Evolutionary conservation across 1,140 invertebrate species (phyloP).

Genomic region (Atopsyche davidsoni): DNA sequence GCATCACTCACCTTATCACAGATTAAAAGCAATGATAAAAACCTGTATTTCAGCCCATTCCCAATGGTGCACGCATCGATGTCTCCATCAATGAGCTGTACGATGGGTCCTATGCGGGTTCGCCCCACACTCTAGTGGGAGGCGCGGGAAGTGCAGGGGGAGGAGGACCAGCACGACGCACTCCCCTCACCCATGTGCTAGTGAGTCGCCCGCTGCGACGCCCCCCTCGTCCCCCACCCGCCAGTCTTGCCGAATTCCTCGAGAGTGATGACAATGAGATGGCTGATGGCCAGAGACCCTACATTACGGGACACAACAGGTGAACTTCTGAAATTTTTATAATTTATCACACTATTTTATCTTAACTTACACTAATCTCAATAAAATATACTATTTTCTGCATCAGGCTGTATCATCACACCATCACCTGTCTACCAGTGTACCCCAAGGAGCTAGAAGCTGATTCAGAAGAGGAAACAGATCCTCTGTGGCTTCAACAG

Average conservation of each 20-base stretch:
- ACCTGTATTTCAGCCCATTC: slow-evolving; percentile 64
- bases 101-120: slow-evolving; percentile 93
- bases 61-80: slow-evolving; percentile 83
- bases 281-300: slow-evolving; percentile 69
- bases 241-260: slow-evolving; percentile 76
- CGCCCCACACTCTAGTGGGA: slow-evolving; percentile 82
- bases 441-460: slow-evolving; percentile 90
- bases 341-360: too few species aligned
- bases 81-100: slow-evolving; percentile 93
- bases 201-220: slow-evolving; percentile 71
- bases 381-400: too few species aligned
- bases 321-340: slow-evolving; percentile 43
- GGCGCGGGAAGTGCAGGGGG: slow-evolving; percentile 58
- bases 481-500: slow-evolving; percentile 88
- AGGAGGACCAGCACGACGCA: slow-evolving; percentile 79
- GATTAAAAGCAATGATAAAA: too few species aligned
- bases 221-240: slow-evolving; percentile 47
- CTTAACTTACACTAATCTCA: too few species aligned
- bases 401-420: slow-evolving; percentile 89
- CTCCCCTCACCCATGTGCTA: slow-evolving; percentile 81
- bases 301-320: slow-evolving; percentile 86
- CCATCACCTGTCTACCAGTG: slow-evolving; percentile 86
- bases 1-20: too few species aligned
- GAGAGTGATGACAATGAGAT: slow-evolving; percentile 75
- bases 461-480: slow-evolving; percentile 91